Evolutionary conservation across 1,140 invertebrate genomes (phyloP), one percentile per base, ranked within the genome.

Genomic region (Eriocheir sinensis): DNA sequence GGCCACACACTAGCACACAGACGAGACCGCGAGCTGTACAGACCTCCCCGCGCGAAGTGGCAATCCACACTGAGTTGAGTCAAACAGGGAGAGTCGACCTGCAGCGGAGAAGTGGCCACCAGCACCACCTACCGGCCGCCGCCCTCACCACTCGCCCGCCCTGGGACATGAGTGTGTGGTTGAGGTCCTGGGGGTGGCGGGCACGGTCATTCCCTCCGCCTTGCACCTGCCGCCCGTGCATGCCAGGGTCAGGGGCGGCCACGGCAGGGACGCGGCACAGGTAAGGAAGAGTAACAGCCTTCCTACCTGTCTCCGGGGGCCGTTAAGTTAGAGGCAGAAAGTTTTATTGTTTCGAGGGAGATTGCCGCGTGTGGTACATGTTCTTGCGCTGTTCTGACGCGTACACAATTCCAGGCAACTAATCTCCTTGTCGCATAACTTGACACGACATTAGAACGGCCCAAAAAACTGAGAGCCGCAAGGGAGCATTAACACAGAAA

Each of bases 81-180:
- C 21, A 72, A n/a, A 72, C 21, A 72, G 60, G 60, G 60, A 72
- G 60, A n/a, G 21, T 72, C 21, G 60, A n/a, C 21, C 27, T 72
- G 60, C 17, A n/a, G 60, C 60, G 60, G 21, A 21, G 21, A n/a
- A 72, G 60, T 72, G 60, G 8, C 60, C n/a, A 21, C 60, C 60
- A 72, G 60, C 60, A 72, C 60, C 60, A 72, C 60, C 60, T 72
- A 72, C 60, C 60, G 60, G 60, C 60, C 60, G 60, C 60, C 60
- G 60, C 60, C 60, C 60, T 72, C 60, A 72, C 17, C 60, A 72
- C 60, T 21, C n/a, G n/a, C n/a, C 17, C 17, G 60, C 60, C 60
- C 60, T 21, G 48, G 17, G 60, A 72, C 60, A n/a, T 6, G 60
- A 21, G 1, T 72, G 60, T 72, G 60, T n/a, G n/a, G n/a, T n/a